phyloP scores from a whole-genome alignment of 2,113 vertebrate genomes.

The Misgurnus anguillicaudatus region DNA sequence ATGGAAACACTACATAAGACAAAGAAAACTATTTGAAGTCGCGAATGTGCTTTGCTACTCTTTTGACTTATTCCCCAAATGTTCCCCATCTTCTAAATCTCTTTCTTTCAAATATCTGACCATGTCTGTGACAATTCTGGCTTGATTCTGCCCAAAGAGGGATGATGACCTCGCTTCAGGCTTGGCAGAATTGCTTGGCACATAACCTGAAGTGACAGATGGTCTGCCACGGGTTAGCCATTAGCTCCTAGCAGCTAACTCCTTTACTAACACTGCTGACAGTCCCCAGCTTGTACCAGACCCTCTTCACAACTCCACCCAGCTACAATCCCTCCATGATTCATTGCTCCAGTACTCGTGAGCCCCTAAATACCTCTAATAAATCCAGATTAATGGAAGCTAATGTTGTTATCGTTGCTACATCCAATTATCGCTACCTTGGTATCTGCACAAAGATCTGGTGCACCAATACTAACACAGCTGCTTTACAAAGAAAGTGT shows the following conservation, averaged over 20 bases:
- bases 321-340: slow-evolving; percentile 11
- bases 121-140: background rate
- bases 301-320: slow-evolving; percentile 11
- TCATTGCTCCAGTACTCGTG: slow-evolving; percentile 21
- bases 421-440: slow-evolving; percentile 65
- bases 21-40: background rate
- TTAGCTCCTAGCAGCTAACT: slow-evolving; percentile 32
- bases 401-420: slow-evolving; percentile 63
- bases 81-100: background rate
- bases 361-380: slow-evolving; percentile 42
- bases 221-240: slow-evolving; percentile 29
- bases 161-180: slow-evolving; percentile 33
- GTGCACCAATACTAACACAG: slow-evolving; percentile 36
- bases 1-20: background rate
- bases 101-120: slow-evolving; percentile 23
- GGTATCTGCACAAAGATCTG: slow-evolving; percentile 31
- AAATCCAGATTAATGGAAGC: slow-evolving; percentile 62
- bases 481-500: slow-evolving; percentile 20
- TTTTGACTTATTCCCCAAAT: slow-evolving; percentile 15
- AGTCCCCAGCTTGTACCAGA: background rate
- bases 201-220: slow-evolving; percentile 40
- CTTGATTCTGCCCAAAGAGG: slow-evolving; percentile 29
- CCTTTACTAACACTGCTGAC: background rate
- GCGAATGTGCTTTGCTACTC: background rate
- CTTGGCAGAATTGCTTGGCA: slow-evolving; percentile 3